Evolutionary conservation across 2,113 vertebrate species (phyloP), one percentile per base, ranked within the genome.

Genomic region (Silurus meridionalis): DNA sequence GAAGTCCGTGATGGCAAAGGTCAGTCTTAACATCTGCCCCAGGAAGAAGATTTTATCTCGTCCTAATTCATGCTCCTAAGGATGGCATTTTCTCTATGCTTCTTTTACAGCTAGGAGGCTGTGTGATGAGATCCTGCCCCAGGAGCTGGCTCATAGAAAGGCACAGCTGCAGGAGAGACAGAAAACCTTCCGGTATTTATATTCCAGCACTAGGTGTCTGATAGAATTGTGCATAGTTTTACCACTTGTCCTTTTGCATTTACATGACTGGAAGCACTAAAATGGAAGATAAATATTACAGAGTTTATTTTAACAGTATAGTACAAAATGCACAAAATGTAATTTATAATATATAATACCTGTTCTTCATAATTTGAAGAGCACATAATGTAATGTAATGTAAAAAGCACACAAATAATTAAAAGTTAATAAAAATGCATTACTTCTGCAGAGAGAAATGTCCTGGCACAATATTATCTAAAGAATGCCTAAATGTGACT

Each of bases 1-100:
- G 93, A 94, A 89, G 88, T 96, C 37, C 91, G 96, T 1, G 95
- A 95, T 80, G 96, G 95, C 72, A 91, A 92, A 8, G 96, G 96
- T 89, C 80, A 83, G 88, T 85, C 46, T 48, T 25, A 66, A 23
- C 46, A 67, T 60, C 1, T 50, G 6, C 23, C 64, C 14, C 61
- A 25, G 48, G 6, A 11, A 25, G 23, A n/a, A 6, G 74, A 77
- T 55, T 11, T 75, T 77, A 55, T 55, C 74, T 77, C 6, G 55
- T 2, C 23, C 50, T 53, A 77, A 55, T 14, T 77, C 5, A 63
- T 48, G 37, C 37, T 81, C 63, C n/a, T 21, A 79, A 46, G 2
- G 48, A 10, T 85, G 19, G 1, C 25, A 67, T 14, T 17, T 37
- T 55, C 23, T 9, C 5, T 72, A 25, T 74, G 50, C 11, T 87